Conservation (phyloP, 23 tunicate genomes). For the Pegea sp. region DNA sequence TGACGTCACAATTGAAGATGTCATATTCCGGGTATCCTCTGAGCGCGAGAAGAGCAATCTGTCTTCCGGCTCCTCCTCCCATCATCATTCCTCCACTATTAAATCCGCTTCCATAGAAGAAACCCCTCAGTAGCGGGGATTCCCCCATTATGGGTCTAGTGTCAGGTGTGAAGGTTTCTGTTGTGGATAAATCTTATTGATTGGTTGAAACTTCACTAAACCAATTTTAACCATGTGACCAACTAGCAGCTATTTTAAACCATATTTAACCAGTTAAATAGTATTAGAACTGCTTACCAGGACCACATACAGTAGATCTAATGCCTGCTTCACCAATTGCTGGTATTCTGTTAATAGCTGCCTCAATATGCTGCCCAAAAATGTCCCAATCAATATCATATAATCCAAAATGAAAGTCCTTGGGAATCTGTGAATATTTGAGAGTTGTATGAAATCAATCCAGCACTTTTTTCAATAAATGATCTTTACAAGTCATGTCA, state of each 20-base stretch:
- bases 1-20: slow-evolving; percentile 38
- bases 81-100: slow-evolving; percentile 87
- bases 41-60: slow-evolving; percentile 50
- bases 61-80: slow-evolving; percentile 81
- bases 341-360: slow-evolving; percentile 35
- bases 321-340: slow-evolving; percentile 41
- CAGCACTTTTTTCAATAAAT: no score
- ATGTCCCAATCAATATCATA: slow-evolving; percentile 64
- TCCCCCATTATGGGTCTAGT: slow-evolving; percentile 53
- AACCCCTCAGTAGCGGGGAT: slow-evolving; percentile 40
- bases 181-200: no score
- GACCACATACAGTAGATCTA: slow-evolving; percentile 61
- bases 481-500: no score
- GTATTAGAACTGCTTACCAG: slow-evolving; percentile 14
- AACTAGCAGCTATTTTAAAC: neutral
- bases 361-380: slow-evolving; percentile 13
- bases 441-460: no score
- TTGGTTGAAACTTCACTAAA: neutral
- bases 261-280: neutral
- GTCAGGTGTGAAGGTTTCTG: slow-evolving; percentile 69
- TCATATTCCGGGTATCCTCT: slow-evolving; percentile 48
- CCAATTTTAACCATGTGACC: neutral
- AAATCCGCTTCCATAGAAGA: slow-evolving; percentile 39
- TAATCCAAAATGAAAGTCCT: slow-evolving; percentile 51
- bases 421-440: slow-evolving; percentile 12